Conservation (phyloP, 2,113 vertebrate species). For the Platycercus adscitus region DNA sequence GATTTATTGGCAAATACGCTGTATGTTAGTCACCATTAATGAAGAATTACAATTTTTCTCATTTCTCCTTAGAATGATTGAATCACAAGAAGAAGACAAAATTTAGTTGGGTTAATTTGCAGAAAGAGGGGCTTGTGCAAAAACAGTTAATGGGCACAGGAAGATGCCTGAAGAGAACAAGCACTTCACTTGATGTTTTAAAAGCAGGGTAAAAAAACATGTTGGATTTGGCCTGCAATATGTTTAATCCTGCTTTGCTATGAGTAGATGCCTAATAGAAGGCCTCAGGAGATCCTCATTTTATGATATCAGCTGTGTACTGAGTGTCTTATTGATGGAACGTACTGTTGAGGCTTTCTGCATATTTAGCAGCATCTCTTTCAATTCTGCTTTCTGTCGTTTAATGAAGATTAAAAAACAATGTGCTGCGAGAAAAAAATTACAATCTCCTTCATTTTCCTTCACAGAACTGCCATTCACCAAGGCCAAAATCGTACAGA, state of each 20-base stretch:
- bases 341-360: background rate
- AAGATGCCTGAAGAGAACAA: background rate
- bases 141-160: background rate
- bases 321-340: background rate
- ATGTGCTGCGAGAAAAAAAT: background rate
- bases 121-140: background rate
- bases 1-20: background rate
- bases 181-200: background rate
- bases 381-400: background rate
- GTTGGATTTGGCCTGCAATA: background rate
- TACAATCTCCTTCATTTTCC: background rate
- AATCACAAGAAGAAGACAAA: background rate
- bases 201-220: background rate
- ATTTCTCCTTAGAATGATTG: background rate
- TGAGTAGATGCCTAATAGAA: background rate
- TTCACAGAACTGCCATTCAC: background rate
- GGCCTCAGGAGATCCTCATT: background rate
- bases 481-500: background rate
- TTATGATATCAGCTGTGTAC: background rate
- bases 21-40: background rate
- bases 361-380: background rate
- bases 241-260: background rate
- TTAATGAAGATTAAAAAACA: background rate
- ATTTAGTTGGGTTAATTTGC: background rate
- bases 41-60: background rate